A percentile compares a stretch with the other conserved stretches of the same genome.
These are phyloP conservation scores for Notechis scutatus DNA, from an alignment of 2,113 vertebrate genomes.

Conservation along the genomic window DNA sequence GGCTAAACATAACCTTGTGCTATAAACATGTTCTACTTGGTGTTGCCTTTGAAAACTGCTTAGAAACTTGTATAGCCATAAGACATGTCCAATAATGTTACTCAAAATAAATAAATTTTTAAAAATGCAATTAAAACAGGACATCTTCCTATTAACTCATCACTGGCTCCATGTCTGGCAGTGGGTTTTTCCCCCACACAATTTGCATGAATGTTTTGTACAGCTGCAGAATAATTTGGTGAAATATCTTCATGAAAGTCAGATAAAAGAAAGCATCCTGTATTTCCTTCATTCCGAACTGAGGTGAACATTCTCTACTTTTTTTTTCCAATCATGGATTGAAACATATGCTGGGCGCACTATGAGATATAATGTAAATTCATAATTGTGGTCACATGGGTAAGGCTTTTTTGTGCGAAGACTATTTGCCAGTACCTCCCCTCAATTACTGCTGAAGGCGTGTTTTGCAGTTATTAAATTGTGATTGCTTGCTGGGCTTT, in stretches of 20 bases:
- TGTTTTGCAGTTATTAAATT: neutral
- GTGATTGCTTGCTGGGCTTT: neutral
- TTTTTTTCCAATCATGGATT: neutral
- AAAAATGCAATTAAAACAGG: neutral
- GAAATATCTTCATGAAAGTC: neutral
- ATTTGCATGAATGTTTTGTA: neutral
- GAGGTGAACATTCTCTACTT: neutral
- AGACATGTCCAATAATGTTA: neutral
- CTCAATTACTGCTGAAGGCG: neutral
- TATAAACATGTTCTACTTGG: neutral
- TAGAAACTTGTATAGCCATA: neutral
- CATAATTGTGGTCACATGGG: neutral
- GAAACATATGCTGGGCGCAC: neutral
- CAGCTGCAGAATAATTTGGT: neutral
- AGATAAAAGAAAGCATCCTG: neutral
- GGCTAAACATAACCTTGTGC: neutral
- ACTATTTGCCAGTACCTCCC: neutral
- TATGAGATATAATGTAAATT: neutral
- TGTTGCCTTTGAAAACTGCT: neutral
- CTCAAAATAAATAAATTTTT: neutral
- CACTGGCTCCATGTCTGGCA: neutral
- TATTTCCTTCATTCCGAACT: neutral
- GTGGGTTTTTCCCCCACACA: neutral
- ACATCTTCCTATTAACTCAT: neutral
- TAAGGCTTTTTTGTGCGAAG: neutral